A percentile compares a stretch with the other conserved stretches of the same genome.
These are phyloP conservation scores for Diglossa cyanea DNA, from an alignment of 2,797 vertebrate species.

Conservation along the genomic window DNA sequence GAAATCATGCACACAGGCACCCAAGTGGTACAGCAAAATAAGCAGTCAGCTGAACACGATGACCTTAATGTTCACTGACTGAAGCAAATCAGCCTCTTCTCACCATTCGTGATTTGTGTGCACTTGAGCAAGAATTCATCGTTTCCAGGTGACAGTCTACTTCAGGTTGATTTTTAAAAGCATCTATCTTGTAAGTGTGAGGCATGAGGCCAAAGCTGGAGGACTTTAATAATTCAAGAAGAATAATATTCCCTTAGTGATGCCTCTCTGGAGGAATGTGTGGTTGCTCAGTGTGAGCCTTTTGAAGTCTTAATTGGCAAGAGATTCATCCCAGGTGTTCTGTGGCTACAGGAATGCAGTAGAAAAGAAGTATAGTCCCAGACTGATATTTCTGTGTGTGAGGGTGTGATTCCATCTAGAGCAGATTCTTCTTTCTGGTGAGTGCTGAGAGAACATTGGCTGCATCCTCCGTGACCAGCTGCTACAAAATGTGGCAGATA, in stretches of 20 bases:
- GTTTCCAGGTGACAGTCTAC: conserved; percentile 19
- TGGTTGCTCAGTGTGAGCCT: neutral
- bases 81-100: conserved; percentile 22
- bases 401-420: neutral
- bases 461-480: neutral
- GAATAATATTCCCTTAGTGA: neutral
- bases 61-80: conserved; percentile 38
- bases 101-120: neutral
- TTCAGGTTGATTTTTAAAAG: conserved; percentile 39
- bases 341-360: neutral
- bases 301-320: conserved; percentile 38
- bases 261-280: neutral
- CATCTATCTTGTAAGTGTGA: neutral
- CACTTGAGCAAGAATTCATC: conserved; percentile 7
- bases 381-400: neutral
- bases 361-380: neutral
- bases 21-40: neutral
- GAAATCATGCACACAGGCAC: neutral
- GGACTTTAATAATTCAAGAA: conserved; percentile 32
- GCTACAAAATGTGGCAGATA: neutral
- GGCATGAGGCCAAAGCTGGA: neutral
- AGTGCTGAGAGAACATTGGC: neutral
- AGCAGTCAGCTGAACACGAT: conserved; percentile 1
- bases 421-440: neutral
- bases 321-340: neutral